A percentile compares a stretch with the other conserved stretches of the same genome.
phyloP scores from a whole-genome alignment of 2,797 vertebrate genomes.

The Zalophus californianus region DNA sequence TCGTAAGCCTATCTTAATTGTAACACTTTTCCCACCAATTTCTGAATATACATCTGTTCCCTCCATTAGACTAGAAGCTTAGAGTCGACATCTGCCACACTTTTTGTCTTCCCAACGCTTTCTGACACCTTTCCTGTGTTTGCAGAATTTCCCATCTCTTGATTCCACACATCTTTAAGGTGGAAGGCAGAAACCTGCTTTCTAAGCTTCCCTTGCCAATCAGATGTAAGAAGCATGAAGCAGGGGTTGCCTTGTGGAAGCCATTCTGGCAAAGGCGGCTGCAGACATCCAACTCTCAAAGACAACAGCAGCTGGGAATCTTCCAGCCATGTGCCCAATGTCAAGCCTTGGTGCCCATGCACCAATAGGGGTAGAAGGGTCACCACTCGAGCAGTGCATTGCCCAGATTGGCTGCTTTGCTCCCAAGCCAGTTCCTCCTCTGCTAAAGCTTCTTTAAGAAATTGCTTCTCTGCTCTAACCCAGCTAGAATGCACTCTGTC shows the following conservation, averaged over 20 bases:
- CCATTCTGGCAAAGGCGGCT: not conserved
- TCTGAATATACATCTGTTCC: not conserved
- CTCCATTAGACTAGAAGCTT: not conserved
- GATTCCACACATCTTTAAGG: not conserved
- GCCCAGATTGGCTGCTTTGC: not conserved
- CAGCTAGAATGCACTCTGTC: not conserved
- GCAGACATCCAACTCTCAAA: not conserved
- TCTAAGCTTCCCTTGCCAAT: constrained; percentile 9
- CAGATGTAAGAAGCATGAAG: not conserved
- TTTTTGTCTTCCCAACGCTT: not conserved
- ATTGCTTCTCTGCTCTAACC: not conserved
- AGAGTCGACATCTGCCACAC: not conserved
- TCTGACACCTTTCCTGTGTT: not conserved
- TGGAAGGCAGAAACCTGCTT: not conserved
- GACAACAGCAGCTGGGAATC: not conserved
- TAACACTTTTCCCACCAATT: not conserved
- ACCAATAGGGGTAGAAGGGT: not conserved
- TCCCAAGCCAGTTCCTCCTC: not conserved
- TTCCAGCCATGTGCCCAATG: not conserved
- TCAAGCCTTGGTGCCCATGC: not conserved
- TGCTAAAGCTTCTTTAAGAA: not conserved
- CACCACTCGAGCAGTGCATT: not conserved
- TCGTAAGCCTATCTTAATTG: not conserved
- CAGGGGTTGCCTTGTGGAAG: not conserved
- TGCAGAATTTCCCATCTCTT: not conserved